These are phyloP conservation scores for Cerceris ruficornis DNA, from an alignment of 2,888 invertebrate species.

Conservation along the genomic window DNA sequence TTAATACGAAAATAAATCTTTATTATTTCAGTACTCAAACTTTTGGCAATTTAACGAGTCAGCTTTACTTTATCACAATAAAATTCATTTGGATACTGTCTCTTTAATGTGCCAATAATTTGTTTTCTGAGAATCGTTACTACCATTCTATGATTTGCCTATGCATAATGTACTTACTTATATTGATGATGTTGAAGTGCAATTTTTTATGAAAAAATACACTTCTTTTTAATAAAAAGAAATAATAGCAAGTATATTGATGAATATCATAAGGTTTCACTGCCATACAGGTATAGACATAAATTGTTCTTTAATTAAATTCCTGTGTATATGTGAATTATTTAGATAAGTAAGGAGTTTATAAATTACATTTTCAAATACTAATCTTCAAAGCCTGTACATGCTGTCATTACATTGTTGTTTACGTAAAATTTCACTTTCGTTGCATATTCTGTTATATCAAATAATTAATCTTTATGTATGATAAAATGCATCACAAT, in stretches of 20 bases:
- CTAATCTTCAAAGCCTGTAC: slow-evolving; percentile 9
- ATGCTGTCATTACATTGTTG: slow-evolving; percentile 43
- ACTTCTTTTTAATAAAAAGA: slow-evolving; percentile 9
- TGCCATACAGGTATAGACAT: too few relatives aligned
- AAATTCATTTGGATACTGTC: slow-evolving; percentile 27
- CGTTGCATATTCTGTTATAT: slow-evolving; percentile 63
- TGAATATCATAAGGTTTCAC: too few relatives aligned
- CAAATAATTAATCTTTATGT: slow-evolving; percentile 37
- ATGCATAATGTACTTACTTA: slow-evolving; percentile 43
- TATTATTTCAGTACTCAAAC: slow-evolving; percentile 35
- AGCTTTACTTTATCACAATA: slow-evolving; percentile 6
- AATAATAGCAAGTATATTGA: background rate
- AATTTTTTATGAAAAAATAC: slow-evolving; percentile 29
- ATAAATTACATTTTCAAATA: slow-evolving; percentile 17
- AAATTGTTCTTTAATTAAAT: slow-evolving; percentile 17
- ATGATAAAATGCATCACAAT: slow-evolving; percentile 4
- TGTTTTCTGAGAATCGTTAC: slow-evolving; percentile 39
- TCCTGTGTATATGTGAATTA: slow-evolving; percentile 29
- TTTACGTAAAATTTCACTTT: slow-evolving; percentile 62
- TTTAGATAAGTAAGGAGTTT: slow-evolving; percentile 15
- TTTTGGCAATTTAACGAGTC: slow-evolving; percentile 30
- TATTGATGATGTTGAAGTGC: slow-evolving; percentile 33
- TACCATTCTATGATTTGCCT: slow-evolving; percentile 35
- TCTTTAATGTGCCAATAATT: slow-evolving; percentile 25
- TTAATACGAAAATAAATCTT: slow-evolving; percentile 70